Conservation (phyloP, 2,797 vertebrate species). For the Halcyon smyrnensis region DNA sequence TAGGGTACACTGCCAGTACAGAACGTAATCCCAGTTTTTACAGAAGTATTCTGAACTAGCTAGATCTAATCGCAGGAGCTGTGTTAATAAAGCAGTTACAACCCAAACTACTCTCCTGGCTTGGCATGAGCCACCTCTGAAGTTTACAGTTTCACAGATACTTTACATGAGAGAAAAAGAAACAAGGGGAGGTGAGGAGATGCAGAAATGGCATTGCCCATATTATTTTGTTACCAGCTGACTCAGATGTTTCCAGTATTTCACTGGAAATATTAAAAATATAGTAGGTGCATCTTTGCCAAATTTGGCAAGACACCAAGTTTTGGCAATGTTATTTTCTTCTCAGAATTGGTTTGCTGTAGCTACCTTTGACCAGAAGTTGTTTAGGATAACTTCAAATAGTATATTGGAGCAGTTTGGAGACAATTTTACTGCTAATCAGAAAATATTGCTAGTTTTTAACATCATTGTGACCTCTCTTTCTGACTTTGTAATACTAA, state of each 20-base stretch:
- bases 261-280: background rate
- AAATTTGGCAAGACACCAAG: background rate
- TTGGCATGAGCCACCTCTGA: background rate
- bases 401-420: background rate
- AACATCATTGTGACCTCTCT: background rate
- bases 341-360: background rate
- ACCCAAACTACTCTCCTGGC: background rate
- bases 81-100: background rate
- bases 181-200: background rate
- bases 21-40: background rate
- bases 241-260: background rate
- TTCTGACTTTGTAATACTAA: background rate
- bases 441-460: background rate
- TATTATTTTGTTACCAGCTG: background rate
- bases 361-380: background rate
- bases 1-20: background rate
- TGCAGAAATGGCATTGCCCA: background rate
- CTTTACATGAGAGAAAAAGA: background rate
- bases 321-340: background rate
- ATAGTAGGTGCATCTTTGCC: background rate
- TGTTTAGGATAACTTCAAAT: background rate
- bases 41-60: background rate
- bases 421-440: background rate
- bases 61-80: background rate
- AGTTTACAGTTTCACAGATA: background rate